phyloP scores from a whole-genome alignment of 2,888 invertebrate genomes.

The Hypsopygia costalis region DNA sequence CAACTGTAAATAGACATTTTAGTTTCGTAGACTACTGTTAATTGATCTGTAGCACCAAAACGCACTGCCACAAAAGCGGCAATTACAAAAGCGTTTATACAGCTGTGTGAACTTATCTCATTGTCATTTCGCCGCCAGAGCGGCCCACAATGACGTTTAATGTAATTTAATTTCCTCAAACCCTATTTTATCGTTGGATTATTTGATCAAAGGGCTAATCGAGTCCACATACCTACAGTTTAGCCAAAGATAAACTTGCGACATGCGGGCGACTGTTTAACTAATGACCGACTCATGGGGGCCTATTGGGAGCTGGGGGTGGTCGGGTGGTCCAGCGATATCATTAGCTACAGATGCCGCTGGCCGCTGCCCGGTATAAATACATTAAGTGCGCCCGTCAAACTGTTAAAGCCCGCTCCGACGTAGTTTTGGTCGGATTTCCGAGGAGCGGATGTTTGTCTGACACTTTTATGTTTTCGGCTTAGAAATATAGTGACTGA shows the following conservation, averaged over 20 bases:
- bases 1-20: too few relatives aligned
- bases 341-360: slow-evolving; percentile 80
- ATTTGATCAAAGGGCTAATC: slow-evolving; percentile 81
- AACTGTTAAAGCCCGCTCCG: slow-evolving; percentile 68
- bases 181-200: slow-evolving; percentile 75
- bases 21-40: too few relatives aligned
- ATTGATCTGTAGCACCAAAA: too few relatives aligned
- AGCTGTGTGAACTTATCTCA: slow-evolving; percentile 21
- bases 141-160: slow-evolving; percentile 63
- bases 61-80: slow-evolving; percentile 1
- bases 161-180: slow-evolving; percentile 75
- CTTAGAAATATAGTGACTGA: too few relatives aligned
- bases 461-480: slow-evolving; percentile 11
- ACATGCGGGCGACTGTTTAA: slow-evolving; percentile 79
- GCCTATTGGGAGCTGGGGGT: slow-evolving; percentile 27
- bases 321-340: slow-evolving; percentile 61
- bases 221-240: slow-evolving; percentile 77
- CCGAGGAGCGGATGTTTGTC: slow-evolving; percentile 26
- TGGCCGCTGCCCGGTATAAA: slow-evolving; percentile 70
- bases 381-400: slow-evolving; percentile 76
- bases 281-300: slow-evolving; percentile 78
- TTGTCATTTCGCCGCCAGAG: slow-evolving; percentile 15
- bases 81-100: slow-evolving; percentile 14
- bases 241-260: slow-evolving; percentile 78
- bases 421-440: slow-evolving; percentile 39